These are phyloP conservation scores for Tapirus terrestris DNA, from an alignment of 2,113 vertebrate species.

Conservation along the genomic window DNA sequence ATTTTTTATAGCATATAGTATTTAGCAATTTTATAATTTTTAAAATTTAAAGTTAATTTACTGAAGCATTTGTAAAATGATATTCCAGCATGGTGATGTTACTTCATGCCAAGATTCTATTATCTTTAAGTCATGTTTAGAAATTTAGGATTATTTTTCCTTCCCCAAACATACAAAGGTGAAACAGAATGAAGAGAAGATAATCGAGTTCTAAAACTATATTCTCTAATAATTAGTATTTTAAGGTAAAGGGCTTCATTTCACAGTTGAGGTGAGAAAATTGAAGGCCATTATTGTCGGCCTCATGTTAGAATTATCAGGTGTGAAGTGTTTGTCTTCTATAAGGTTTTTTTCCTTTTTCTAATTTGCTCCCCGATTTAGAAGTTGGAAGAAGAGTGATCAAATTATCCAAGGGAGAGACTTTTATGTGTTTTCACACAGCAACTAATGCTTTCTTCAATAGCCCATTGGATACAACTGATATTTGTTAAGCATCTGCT, in stretches of 20 bases:
- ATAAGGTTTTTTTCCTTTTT: not conserved
- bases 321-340: not conserved
- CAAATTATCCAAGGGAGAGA: not conserved
- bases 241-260: not conserved
- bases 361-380: not conserved
- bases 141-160: not conserved
- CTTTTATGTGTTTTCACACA: not conserved
- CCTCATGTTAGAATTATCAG: not conserved
- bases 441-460: not conserved
- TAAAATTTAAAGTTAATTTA: constrained; percentile 27
- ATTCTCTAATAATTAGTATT: not conserved
- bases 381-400: not conserved
- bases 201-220: not conserved
- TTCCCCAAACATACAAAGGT: not conserved
- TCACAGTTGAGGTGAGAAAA: not conserved
- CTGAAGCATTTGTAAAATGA: not conserved
- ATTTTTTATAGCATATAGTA: too few relatives aligned
- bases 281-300: not conserved
- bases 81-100: not conserved
- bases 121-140: not conserved
- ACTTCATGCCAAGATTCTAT: not conserved
- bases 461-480: not conserved
- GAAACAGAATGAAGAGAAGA: not conserved
- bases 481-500: constrained; percentile 18
- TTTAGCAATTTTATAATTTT: not conserved